Conservation (phyloP, 2,113 vertebrate species). For the Platysternon megacephalum region DNA sequence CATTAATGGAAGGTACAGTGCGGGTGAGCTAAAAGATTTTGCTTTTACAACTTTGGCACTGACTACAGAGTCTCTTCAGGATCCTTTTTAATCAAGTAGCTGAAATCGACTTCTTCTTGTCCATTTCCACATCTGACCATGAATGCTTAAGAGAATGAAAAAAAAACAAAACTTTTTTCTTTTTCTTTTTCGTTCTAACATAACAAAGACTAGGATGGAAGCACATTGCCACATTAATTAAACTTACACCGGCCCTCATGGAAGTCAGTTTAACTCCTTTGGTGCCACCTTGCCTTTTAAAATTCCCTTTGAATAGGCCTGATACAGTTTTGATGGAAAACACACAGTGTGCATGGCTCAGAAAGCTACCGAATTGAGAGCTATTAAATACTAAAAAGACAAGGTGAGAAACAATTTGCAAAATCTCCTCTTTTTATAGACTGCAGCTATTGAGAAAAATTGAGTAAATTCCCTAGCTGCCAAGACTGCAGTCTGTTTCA, state of each 20-base stretch:
- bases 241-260: neutral
- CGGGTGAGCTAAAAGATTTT: neutral
- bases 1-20: neutral
- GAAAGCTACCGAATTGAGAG: conserved; percentile 83
- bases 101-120: neutral
- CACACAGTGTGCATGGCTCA: conserved; percentile 70
- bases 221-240: conserved; percentile 58
- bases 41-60: neutral
- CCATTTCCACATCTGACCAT: neutral
- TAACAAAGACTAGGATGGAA: conserved; percentile 5
- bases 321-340: conserved; percentile 82
- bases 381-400: conserved; percentile 89
- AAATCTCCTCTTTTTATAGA: conserved; percentile 91
- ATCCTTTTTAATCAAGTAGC: neutral
- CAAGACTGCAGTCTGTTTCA: conserved; percentile 86
- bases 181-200: no score
- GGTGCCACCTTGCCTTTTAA: conserved; percentile 70
- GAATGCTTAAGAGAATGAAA: neutral
- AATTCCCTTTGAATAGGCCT: conserved; percentile 79
- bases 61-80: neutral
- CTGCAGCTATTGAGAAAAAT: conserved; percentile 92
- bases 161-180: neutral
- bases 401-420: conserved; percentile 91
- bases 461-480: conserved; percentile 90
- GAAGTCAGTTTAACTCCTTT: conserved; percentile 73